A percentile compares a stretch with the other conserved stretches of the same genome.
Conservation (phyloP, 2,888 invertebrate genomes). For the Tridacna gigas region DNA sequence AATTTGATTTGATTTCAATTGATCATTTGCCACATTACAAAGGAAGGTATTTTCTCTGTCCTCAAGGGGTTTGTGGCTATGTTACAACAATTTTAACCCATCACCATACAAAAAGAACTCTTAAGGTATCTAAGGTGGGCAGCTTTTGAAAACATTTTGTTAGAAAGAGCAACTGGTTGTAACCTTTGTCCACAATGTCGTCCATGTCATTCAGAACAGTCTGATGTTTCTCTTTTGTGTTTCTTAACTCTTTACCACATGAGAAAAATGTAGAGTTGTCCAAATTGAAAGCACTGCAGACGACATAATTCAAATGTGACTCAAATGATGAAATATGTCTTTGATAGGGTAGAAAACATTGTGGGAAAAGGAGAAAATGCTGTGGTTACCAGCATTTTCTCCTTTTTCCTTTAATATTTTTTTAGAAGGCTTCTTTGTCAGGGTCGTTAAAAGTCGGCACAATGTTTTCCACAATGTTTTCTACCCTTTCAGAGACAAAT, state of each 20-base stretch:
- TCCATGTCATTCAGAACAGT: background rate
- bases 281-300: background rate
- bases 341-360: too few species aligned
- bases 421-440: too few species aligned
- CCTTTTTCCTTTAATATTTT: too few species aligned
- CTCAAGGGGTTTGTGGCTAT: background rate
- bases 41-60: slow-evolving; percentile 7
- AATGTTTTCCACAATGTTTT: too few species aligned
- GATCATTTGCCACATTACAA: slow-evolving; percentile 21
- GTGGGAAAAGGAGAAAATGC: slow-evolving; percentile 5
- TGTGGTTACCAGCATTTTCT: too few species aligned
- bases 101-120: too few species aligned
- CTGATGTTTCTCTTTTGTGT: background rate
- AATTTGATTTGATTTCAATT: slow-evolving; percentile 27
- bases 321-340: background rate
- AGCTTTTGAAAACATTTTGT: background rate
- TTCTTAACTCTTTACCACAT: background rate
- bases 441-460: too few species aligned
- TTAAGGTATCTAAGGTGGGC: background rate
- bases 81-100: background rate
- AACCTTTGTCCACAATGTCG: background rate
- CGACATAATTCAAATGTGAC: background rate
- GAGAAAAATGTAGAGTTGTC: too few species aligned
- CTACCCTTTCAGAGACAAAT: too few species aligned
- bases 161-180: background rate